Evolutionary conservation across 2,888 invertebrate genomes (phyloP).

Genomic region (Drosophila anomalata): DNA sequence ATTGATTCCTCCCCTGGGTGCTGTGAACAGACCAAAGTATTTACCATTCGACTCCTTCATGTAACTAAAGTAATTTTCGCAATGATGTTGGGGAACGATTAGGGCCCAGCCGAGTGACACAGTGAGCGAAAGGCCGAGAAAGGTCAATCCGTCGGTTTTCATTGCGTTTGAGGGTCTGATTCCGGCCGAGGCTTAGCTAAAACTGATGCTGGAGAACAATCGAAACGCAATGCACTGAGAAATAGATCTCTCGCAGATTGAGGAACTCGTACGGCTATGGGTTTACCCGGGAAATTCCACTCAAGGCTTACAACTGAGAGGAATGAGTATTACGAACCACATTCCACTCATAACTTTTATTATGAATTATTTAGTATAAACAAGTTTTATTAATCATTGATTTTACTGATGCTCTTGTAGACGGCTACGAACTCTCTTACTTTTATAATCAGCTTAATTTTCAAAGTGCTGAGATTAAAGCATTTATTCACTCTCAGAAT

Average conservation of each 20-base stretch:
- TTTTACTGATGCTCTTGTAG: background rate
- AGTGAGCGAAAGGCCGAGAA: constrained; percentile 38
- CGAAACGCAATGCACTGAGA: constrained; percentile 1
- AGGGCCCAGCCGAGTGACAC: constrained; percentile 22
- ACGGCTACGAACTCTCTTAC: background rate
- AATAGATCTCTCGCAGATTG: background rate
- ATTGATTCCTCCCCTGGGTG: constrained; percentile 39
- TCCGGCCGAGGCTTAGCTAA: constrained; percentile 42
- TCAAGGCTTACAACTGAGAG: background rate
- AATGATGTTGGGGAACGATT: constrained; percentile 51
- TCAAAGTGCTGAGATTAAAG: background rate
- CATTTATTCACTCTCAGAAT: too few relatives aligned
- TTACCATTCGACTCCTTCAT: constrained; percentile 29
- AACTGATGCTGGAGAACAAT: constrained; percentile 49
- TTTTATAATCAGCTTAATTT: background rate
- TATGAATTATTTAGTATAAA: background rate
- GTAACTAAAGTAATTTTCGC: constrained; percentile 54
- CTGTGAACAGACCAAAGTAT: constrained; percentile 49
- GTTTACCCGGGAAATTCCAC: background rate
- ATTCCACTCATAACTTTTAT: background rate
- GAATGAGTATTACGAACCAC: background rate
- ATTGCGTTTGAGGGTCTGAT: constrained; percentile 44
- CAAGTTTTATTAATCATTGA: background rate
- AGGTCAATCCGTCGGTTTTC: constrained; percentile 15
- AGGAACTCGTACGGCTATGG: background rate